Evolutionary conservation across 1,140 invertebrate genomes (phyloP), one percentile per base, ranked within the genome.

Genomic region (Lordiphosa mommai): DNA sequence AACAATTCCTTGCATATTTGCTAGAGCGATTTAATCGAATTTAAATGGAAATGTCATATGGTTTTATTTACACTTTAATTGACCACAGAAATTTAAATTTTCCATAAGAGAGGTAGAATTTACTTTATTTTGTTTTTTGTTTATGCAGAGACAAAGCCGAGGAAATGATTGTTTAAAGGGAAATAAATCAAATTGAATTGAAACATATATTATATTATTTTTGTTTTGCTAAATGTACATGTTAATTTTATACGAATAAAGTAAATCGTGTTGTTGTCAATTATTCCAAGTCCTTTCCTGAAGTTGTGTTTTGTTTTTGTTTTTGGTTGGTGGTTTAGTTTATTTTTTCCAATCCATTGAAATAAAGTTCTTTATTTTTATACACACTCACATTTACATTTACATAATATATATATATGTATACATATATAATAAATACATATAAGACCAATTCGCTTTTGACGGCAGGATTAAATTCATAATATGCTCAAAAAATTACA

Each of bases 381-480:
- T 66, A 57, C 27, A 63, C 49, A 47, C 38, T 55, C 38, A 23
- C 10, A 52, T 37, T n/a, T 36, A 38, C 17, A 46, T 41, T 20
- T 32, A 10, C 23, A 44, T 12, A 34, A 16, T 33, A 23, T 41
- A 41, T 48, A 32, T 55, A 58, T 51, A 51, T 51, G 57, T 36
- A 51, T 65, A 64, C 40, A 48, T 61, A 58, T 58, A 68, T 46
- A 48, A 53, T 57, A 63, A 64, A 59, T 71, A 68, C 60, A 49
- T 50, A 70, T 58, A 67, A 82, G 70, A 74, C 66, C 80, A 86
- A 86, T 79, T 72, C 80, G 73, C 67, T 72, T 52, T 51, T 84
- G 40, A 77, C 74, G 82, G 82, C 82, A 86, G 82, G 82, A 86
- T 60, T 86, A 53, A 86, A 86, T 86, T 72, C 74, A 74, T 60